phyloP scores from a whole-genome alignment of 2,888 invertebrate genomes.

The Drosophila anomalata region DNA sequence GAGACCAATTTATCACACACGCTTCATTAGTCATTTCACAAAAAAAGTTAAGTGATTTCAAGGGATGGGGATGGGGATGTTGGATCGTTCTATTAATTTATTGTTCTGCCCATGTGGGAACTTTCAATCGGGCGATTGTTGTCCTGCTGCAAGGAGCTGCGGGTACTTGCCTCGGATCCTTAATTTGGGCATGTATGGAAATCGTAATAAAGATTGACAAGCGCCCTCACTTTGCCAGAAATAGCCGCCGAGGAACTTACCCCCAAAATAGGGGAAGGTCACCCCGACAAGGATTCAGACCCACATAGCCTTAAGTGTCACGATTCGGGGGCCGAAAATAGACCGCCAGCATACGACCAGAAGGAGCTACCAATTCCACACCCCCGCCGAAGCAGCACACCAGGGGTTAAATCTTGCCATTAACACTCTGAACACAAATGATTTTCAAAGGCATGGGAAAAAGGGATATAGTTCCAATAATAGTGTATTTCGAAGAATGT shows the following conservation, averaged over 20 bases:
- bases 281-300: constrained; percentile 40
- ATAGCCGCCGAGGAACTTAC: constrained; percentile 48
- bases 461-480: background rate
- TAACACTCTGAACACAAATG: background rate
- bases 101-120: constrained; percentile 54
- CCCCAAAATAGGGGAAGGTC: constrained; percentile 29
- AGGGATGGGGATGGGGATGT: constrained; percentile 3
- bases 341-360: constrained; percentile 46
- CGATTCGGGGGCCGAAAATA: constrained; percentile 38
- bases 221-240: constrained; percentile 44
- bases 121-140: constrained; percentile 47
- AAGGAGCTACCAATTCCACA: constrained; percentile 46
- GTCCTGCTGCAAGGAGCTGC: constrained; percentile 61
- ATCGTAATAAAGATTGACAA: constrained; percentile 69
- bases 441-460: background rate
- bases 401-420: constrained; percentile 12
- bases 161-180: constrained; percentile 43
- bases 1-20: constrained; percentile 56
- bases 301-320: constrained; percentile 62
- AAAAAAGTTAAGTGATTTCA: constrained; percentile 40
- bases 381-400: constrained; percentile 23
- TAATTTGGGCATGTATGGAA: constrained; percentile 33
- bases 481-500: background rate
- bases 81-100: constrained; percentile 38
- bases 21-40: constrained; percentile 48